Evolutionary conservation across 2,113 vertebrate species (phyloP).

Genomic region (Onychostoma macrolepis): DNA sequence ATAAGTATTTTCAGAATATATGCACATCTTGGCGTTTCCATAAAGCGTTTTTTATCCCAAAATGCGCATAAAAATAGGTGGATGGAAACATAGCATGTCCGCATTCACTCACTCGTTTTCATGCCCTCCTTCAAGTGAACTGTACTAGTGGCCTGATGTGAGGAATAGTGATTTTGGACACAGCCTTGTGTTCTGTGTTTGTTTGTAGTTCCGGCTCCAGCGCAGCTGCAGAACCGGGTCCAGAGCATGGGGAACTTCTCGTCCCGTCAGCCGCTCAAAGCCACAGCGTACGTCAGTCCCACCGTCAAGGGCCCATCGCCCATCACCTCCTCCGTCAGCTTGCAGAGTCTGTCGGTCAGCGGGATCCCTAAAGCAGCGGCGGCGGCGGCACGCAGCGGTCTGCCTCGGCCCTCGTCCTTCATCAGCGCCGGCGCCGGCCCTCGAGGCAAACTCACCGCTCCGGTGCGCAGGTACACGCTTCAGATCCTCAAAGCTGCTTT

Average conservation of each 20-base stretch:
- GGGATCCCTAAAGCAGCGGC: slow-evolving; percentile 91
- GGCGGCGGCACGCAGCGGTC: slow-evolving; percentile 76
- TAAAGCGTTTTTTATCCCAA: too few species aligned
- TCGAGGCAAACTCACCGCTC: slow-evolving; percentile 83
- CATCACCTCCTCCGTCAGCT: slow-evolving; percentile 71
- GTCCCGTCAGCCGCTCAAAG: slow-evolving; percentile 84
- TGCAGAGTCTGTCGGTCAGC: slow-evolving; percentile 75
- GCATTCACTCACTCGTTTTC: too few species aligned
- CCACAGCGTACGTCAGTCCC: slow-evolving; percentile 92
- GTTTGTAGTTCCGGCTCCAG: slow-evolving; percentile 82
- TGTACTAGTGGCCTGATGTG: too few species aligned
- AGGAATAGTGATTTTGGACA: too few species aligned
- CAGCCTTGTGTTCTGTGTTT: neutral
- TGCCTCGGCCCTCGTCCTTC: slow-evolving; percentile 80
- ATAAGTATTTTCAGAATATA: too few species aligned
- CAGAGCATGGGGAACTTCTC: slow-evolving; percentile 89
- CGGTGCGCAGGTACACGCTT: slow-evolving; percentile 50
- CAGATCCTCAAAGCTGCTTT: neutral
- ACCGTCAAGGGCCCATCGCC: slow-evolving; percentile 81
- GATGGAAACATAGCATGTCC: too few species aligned
- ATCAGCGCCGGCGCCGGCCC: slow-evolving; percentile 60
- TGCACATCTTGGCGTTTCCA: too few species aligned
- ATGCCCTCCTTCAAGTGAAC: too few species aligned
- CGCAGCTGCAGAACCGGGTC: slow-evolving; percentile 85
- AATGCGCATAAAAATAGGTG: too few species aligned